Base-by-base conservation (phyloP, 2,113 vertebrate species). In the Hippocampus comes region DNA sequence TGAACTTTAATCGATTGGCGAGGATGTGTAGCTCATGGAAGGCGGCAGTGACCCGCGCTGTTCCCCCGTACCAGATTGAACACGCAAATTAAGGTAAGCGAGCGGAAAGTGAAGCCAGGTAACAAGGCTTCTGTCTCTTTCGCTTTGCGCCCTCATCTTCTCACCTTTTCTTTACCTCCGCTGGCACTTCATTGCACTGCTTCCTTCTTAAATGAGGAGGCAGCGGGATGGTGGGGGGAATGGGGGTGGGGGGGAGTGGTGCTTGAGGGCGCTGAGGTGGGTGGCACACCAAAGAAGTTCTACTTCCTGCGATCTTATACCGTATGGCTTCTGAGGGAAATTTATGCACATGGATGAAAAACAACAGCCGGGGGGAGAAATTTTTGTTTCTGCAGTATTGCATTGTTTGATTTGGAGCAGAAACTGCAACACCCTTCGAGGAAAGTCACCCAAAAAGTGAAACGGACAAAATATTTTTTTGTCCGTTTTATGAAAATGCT, bases 61-160 rank as follows among this genome's bases (percentile, higher is more conserved):
- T 84, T 86, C 86, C 77, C 78, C 73, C 70, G 64, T 78, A 82
- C 85, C 84, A 84, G 78, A 64, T 84, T 85, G 80, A 86, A 80
- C 20, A 67, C 70, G 78, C 84, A 81, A 86, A 86, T 90, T 86
- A 90, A 89, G 86, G 73, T 89, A 89, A 91, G 84, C 60, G 78
- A 76, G 75, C 67, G 81, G 73, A 25, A 15, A 78, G 82, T 42
- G 75, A 79, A 79, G 87, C 70, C 79, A 79, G 20, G 80, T 59
- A 76, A 69, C 79, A 77, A 80, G 79, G 72, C 71, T 27, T 43
- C 17, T n/a, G n/a, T 46, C 9, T 56, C 15, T 10, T 9, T 63
- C 10, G 25, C 27, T 70, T 30, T 64, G 73, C 21, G 25, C 38
- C 51, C 25, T 53, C 64, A 49, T 38, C 76, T 68, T 60, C 63